Percentiles rank a stretch among this genome's conserved stretches.
These are phyloP conservation scores for Zaprionus lachaisei DNA, from an alignment of 1,140 invertebrate species.

Conservation along the genomic window DNA sequence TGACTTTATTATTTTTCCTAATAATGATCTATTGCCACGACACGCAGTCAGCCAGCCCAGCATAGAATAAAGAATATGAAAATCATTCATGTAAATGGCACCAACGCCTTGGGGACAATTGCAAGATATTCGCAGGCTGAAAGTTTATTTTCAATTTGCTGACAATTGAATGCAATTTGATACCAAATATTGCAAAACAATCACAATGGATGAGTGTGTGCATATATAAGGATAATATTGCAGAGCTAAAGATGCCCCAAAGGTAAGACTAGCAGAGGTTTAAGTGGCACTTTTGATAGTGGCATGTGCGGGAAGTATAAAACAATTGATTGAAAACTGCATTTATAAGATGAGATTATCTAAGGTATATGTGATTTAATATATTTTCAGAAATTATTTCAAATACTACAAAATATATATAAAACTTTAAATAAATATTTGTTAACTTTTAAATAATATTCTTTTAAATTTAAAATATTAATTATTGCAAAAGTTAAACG, in stretches of 20 bases:
- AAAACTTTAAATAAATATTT: too few relatives aligned
- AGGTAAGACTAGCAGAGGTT: background rate
- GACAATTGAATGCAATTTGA: conserved; percentile 9
- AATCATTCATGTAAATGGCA: conserved; percentile 8
- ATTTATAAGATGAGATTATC: too few relatives aligned
- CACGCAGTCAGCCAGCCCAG: conserved; percentile 7
- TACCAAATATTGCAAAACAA: conserved; percentile 8
- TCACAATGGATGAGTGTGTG: background rate
- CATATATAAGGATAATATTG: background rate
- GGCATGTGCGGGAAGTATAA: too few relatives aligned
- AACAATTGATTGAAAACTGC: too few relatives aligned
- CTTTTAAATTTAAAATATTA: too few relatives aligned
- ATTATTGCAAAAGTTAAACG: too few relatives aligned
- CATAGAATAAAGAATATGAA: background rate
- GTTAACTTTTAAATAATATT: too few relatives aligned
- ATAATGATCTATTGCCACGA: conserved; percentile 71
- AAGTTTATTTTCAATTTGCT: conserved; percentile 15
- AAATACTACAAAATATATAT: too few relatives aligned
- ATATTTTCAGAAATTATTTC: too few relatives aligned
- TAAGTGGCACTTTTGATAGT: background rate
- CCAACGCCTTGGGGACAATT: background rate
- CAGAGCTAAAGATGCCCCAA: background rate
- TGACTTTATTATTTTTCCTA: conserved; percentile 79
- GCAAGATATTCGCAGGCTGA: background rate
- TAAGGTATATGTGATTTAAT: too few relatives aligned